These are phyloP conservation scores for Eristalis intricaria DNA, from an alignment of 2,888 invertebrate genomes.

Conservation along the genomic window DNA sequence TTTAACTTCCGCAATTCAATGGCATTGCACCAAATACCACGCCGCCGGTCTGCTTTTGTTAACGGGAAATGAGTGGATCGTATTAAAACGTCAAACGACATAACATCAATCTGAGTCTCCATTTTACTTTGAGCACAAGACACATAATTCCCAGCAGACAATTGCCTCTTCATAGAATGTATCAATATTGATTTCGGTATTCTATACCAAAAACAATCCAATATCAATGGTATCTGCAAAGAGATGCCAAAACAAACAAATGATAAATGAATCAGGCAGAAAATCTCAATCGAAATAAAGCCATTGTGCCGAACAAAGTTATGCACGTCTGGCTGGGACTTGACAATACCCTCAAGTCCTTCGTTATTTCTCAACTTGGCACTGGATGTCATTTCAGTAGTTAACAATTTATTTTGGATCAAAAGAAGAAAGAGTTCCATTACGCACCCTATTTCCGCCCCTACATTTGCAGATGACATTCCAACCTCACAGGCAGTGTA, in stretches of 20 bases:
- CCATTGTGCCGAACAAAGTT: constrained; percentile 31
- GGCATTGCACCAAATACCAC: no score
- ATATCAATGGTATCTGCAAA: background rate
- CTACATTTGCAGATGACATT: background rate
- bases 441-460: background rate
- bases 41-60: no score
- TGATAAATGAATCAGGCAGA: background rate
- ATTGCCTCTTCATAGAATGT: background rate
- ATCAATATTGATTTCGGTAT: background rate
- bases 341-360: constrained; percentile 16
- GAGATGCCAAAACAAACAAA: background rate
- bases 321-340: constrained; percentile 44
- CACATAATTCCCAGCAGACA: no score
- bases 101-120: no score
- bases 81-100: no score
- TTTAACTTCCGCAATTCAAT: no score
- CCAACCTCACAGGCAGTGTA: background rate
- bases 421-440: constrained; percentile 2
- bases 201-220: background rate
- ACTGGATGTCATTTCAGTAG: constrained; percentile 43
- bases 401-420: constrained; percentile 25
- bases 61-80: no score
- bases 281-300: constrained; percentile 29
- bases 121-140: no score
- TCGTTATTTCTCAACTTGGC: constrained; percentile 11